Evolutionary conservation across 2,797 vertebrate species (phyloP), one percentile per base, ranked within the genome.

Genomic region (Emys orbicularis): DNA sequence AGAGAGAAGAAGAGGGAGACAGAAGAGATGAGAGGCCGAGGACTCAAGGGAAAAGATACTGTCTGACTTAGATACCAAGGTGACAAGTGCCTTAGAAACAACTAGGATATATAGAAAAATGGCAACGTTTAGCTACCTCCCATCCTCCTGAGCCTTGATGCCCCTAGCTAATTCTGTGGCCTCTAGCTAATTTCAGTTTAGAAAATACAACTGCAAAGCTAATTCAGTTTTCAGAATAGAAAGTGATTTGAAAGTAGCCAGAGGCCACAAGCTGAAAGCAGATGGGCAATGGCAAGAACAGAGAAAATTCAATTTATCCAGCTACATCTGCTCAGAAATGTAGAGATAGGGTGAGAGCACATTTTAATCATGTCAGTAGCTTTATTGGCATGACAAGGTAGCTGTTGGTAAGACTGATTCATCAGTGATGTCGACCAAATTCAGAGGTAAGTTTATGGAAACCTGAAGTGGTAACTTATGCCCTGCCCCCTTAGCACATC

Each of bases 371-470:
- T 5, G 2, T 10, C 83, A 3, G 44, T 0, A 3, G 2, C 4
- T 27, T 54, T 52, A 4, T 2, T 53, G 5, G 19, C 47, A 5
- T 31, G 34, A 29, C n/a, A 65, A 19, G 18, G 8, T 65, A n/a
- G 16, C 34, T 19, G 34, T 19, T 12, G 1, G 0, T 4, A 7
- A 5, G 6, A n/a, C 8, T 1, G 19, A 37, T 2, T 2, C 3
- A 5, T 3, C 72, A 3, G n/a, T 5, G 5, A n/a, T 0, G 3
- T 2, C 25, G 37, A 37, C 19, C 81, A 6, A 37, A 19, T 1
- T 4, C 47, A 11, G 11, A 4, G 8, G 37, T 16, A 47, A 47
- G 21, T 47, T 76, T 76, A 44, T 8, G 5, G 72, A 25, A 76
- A 44, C 3, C 41, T 47, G 5, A 47, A 76, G 12, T 44, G 23